Evolutionary conservation across 2,113 vertebrate species (phyloP).

Genomic region (Isurus oxyrinchus): DNA sequence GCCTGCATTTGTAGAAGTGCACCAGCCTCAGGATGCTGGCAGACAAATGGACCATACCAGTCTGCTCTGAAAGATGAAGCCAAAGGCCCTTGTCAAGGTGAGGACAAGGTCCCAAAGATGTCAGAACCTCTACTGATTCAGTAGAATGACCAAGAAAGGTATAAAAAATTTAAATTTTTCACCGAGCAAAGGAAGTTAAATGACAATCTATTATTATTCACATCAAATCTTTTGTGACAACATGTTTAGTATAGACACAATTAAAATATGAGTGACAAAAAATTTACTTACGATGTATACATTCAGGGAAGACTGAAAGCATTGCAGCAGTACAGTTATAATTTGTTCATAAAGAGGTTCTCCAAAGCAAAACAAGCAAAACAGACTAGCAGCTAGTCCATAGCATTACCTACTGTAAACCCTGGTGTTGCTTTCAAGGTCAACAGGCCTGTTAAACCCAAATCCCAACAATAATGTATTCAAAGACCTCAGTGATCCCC

Average conservation of each 20-base stretch:
- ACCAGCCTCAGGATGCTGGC: not conserved
- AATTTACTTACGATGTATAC: not conserved
- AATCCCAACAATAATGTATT: not conserved
- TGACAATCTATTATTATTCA: not conserved
- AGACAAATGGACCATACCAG: not conserved
- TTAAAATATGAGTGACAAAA: not conserved
- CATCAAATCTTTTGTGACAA: not conserved
- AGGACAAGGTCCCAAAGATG: not conserved
- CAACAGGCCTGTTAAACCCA: not conserved
- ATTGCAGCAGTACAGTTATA: not conserved
- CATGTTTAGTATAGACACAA: not conserved
- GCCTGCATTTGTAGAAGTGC: not conserved
- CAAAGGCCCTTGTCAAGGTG: not conserved
- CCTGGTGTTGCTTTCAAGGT: not conserved
- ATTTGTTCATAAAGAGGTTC: not conserved
- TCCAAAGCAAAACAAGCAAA: not conserved
- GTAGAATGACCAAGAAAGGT: not conserved
- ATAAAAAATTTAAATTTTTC: not conserved
- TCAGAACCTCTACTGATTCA: not conserved
- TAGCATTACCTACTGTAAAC: not conserved
- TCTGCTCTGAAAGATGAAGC: not conserved
- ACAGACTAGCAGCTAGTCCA: not conserved
- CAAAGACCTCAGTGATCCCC: not conserved
- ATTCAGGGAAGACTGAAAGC: not conserved
- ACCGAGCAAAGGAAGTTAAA: not conserved